A percentile compares a stretch with the other conserved stretches of the same genome.
Conservation (phyloP, 2,888 invertebrate species). For the Neocrepidodera transversa region DNA sequence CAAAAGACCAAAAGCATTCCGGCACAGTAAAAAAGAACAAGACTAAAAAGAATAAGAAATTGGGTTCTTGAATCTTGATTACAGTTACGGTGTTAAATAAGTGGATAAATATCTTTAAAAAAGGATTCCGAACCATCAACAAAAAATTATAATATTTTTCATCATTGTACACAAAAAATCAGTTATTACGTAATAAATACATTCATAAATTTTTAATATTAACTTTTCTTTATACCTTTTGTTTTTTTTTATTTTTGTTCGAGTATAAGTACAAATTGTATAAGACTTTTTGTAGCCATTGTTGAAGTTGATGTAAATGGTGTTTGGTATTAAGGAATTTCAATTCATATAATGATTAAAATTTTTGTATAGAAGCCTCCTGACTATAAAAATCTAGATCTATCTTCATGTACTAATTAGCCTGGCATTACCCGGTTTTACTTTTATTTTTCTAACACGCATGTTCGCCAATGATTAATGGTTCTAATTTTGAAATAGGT, state of each 20-base stretch:
- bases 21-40: constrained; percentile 5
- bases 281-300: no score
- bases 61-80: neutral
- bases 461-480: constrained; percentile 2
- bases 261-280: no score
- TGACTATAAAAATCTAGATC: neutral
- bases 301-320: no score
- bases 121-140: neutral
- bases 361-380: no score
- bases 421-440: neutral
- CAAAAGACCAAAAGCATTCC: constrained; percentile 26
- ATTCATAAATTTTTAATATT: no score
- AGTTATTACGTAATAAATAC: no score
- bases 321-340: no score
- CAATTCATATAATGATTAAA: no score
- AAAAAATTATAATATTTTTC: no score
- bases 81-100: neutral
- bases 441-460: neutral
- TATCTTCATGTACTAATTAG: constrained; percentile 6
- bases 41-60: constrained; percentile 1
- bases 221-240: no score
- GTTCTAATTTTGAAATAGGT: constrained; percentile 7
- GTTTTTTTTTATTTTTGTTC: no score
- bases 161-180: no score
- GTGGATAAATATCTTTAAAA: neutral